Base-by-base conservation (phyloP, 2,797 vertebrate species). In the Malurus splendens region DNA sequence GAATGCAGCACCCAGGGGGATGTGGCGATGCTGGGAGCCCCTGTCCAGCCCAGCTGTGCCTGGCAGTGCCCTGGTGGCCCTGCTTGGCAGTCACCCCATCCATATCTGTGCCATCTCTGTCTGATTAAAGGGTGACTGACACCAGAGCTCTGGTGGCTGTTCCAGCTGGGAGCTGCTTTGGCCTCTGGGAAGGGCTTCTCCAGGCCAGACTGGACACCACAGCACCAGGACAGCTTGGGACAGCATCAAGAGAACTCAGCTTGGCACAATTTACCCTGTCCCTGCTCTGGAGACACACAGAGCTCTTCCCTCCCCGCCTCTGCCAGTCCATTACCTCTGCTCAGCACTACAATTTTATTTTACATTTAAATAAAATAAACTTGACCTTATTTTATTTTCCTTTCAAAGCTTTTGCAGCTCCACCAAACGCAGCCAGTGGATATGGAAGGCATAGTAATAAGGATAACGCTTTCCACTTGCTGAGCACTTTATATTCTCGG, bases 401-500 rank as follows among this genome's bases (percentile, higher is more conserved):
- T 75, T 89, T 45, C 66, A 84, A 86, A 90, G 83, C 79, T 84
- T 92, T 82, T 93, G 78, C 80, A 86, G 89, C 87, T 78, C 67
- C 45, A 36, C 76, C 8, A 4, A 75, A 62, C 0, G 32, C 83
- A 85, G 90, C 36, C 75, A 19, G 92, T 73, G 92, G 55, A 83
- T 82, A 90, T 72, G 79, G 88, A 54, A 80, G 67, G 93, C 80
- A 95, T 80, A 90, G 83, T 51, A 93, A 86, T 79, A 87, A 87
- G 90, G 89, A 84, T 87, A 86, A 90, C 19, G 75, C 92, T 93
- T 92, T 94, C 93, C 92, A 90, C 91, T 94, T 85, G 79, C 81
- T 81, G 91, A 92, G 88, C 79, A 89, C 90, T 94, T 95, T 90
- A 87, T 92, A 94, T 93, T 95, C 94, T 95, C 88, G 6, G 10